Evolutionary conservation across 2,888 invertebrate species (phyloP).

Genomic region (Clostera curtula): DNA sequence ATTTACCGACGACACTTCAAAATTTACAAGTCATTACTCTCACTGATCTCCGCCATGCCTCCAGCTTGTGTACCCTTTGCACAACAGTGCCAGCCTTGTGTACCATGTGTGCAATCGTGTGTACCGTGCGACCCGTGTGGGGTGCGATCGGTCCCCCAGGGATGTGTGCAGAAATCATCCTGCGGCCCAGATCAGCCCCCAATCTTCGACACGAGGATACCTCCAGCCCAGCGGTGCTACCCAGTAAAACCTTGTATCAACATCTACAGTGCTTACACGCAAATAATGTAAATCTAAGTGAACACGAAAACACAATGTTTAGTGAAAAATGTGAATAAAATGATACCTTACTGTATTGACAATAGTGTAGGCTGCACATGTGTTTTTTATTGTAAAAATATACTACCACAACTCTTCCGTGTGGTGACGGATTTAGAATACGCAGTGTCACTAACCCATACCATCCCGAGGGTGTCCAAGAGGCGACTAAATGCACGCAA

Average conservation of each 20-base stretch:
- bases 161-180: conserved; percentile 14
- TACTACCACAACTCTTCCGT: background rate
- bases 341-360: background rate
- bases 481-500: too few relatives aligned
- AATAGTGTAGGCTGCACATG: background rate
- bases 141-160: conserved; percentile 8
- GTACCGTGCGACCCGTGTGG: conserved; percentile 2
- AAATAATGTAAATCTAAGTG: conserved; percentile 44
- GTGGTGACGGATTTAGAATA: too few relatives aligned
- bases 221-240: conserved; percentile 33
- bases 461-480: too few relatives aligned
- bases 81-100: too few relatives aligned
- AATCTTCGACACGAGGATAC: conserved; percentile 29
- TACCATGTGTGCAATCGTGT: conserved; percentile 3
- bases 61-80: too few relatives aligned
- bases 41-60: too few relatives aligned
- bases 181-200: conserved; percentile 22
- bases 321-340: background rate
- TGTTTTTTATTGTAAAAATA: background rate
- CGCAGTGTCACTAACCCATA: too few relatives aligned
- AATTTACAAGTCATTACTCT: too few relatives aligned
- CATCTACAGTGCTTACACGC: conserved; percentile 64
- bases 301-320: conserved; percentile 8
- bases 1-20: too few relatives aligned
- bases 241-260: conserved; percentile 58